A percentile compares a stretch with the other conserved stretches of the same genome.
Evolutionary conservation across 2,888 invertebrate genomes (phyloP).

Genomic region (Eristalis pertinax): DNA sequence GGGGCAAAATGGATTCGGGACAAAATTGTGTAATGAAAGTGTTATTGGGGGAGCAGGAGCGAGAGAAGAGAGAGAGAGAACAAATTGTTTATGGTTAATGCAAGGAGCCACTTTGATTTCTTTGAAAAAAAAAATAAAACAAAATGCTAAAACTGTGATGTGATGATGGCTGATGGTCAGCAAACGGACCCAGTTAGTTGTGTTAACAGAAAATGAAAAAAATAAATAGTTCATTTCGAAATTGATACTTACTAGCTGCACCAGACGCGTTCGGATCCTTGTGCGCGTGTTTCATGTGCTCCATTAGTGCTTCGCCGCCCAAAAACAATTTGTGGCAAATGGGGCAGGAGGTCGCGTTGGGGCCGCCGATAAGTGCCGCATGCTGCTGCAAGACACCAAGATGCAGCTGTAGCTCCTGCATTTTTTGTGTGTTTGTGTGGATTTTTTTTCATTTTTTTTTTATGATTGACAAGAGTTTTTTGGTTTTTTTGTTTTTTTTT

Average conservation of each 20-base stretch:
- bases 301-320: conserved; percentile 95
- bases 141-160: no score
- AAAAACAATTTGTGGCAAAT: conserved; percentile 97
- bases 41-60: conserved; percentile 9
- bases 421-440: conserved; percentile 49
- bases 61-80: conserved; percentile 45
- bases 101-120: conserved; percentile 8
- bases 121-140: no score
- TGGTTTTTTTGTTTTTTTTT: not conserved
- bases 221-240: conserved; percentile 5
- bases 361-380: conserved; percentile 94
- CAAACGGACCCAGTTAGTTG: not conserved
- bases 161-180: not conserved
- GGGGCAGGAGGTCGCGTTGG: conserved; percentile 95
- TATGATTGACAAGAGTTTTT: conserved; percentile 17
- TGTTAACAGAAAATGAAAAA: not conserved
- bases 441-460: conserved; percentile 42
- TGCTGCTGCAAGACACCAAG: conserved; percentile 98
- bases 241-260: conserved; percentile 74
- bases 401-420: conserved; percentile 93
- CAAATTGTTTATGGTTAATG: conserved; percentile 62
- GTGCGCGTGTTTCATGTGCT: conserved; percentile 97
- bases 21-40: conserved; percentile 12
- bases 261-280: conserved; percentile 88
- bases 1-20: conserved; percentile 47